Base-by-base conservation (phyloP, 2,797 vertebrate genomes). In the Molossus alvarezi region DNA sequence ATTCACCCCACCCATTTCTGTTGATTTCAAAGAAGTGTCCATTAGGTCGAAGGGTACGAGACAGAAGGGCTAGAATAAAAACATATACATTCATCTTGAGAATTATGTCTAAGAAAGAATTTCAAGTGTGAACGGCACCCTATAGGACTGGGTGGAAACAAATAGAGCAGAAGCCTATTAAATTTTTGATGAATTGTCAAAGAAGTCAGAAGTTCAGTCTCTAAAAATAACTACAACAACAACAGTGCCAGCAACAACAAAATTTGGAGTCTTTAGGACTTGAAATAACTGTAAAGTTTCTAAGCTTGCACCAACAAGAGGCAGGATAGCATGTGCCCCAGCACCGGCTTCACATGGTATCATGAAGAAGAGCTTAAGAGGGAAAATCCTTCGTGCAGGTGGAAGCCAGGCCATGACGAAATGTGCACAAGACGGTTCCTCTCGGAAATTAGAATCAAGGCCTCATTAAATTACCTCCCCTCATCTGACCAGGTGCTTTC, bases 71-170 rank as follows among this genome's bases (percentile, higher is more conserved):
- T 65, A 89, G 13, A 6, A 58, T 53, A 82, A 93, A 95, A 86
- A 73, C 10, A 69, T 53, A 89, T 37, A 82, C 69, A 82, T 55
- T 55, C 58, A 3, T 3, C 8, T 81, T 92, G 58, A 82, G 7
- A 89, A 95, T 48, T 83, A 73, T 23, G 2, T 84, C 76, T 33
- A 83, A 60, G 18, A 82, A 89, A 77, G 15, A 93, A 85, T 41
- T 72, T 75, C 6, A 58, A 77, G 45, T 73, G 48, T 69, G 27
- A 79, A 48, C 17, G 67, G 29, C 80, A 75, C 80, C 10, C 57
- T 45, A 76, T 4, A 84, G 1, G 27, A 51, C 37, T 55, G 3
- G 75, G 13, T 67, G 21, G n/a, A 79, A 88, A 80, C 21, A 83
- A 81, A 48, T 64, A 72, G 60, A 17, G 55, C 6, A 51, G 29